phyloP scores from a whole-genome alignment of 2,113 vertebrate genomes.

The Salvator merianae region DNA sequence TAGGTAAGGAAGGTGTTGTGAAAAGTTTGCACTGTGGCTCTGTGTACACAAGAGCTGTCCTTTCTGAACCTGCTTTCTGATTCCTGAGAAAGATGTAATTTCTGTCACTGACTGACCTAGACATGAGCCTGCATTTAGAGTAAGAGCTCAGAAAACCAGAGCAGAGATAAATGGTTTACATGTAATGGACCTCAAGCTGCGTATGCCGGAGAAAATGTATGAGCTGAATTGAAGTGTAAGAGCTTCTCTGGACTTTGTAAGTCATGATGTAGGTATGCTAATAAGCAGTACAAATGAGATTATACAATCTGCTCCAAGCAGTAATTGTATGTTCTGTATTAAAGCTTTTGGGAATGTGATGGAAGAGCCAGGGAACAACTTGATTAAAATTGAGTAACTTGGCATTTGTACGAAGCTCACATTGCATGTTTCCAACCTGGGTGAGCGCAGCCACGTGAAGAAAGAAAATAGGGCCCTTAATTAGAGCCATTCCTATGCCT shows the following conservation, averaged over 20 bases:
- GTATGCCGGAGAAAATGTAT: neutral
- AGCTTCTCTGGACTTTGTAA: neutral
- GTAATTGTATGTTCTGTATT: neutral
- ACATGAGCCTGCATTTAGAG: neutral
- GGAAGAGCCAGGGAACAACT: constrained; percentile 40
- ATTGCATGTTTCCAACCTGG: no score
- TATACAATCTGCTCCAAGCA: constrained; percentile 49
- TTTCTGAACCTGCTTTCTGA: neutral
- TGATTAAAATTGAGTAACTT: constrained; percentile 4
- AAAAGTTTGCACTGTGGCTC: neutral
- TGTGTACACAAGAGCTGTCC: neutral
- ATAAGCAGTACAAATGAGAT: constrained; percentile 41
- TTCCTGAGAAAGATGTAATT: neutral
- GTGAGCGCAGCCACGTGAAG: no score
- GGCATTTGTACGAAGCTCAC: no score
- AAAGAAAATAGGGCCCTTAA: no score
- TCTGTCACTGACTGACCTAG: neutral
- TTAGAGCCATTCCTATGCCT: no score
- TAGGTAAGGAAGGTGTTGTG: neutral
- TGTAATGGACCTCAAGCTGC: neutral
- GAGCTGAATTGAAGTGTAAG: neutral
- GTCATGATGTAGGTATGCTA: constrained; percentile 15
- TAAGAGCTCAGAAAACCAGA: neutral
- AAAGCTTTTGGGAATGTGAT: constrained; percentile 35
- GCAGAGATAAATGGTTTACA: neutral